phyloP scores from a whole-genome alignment of 2,888 invertebrate genomes.

The Leuctra nigra region DNA sequence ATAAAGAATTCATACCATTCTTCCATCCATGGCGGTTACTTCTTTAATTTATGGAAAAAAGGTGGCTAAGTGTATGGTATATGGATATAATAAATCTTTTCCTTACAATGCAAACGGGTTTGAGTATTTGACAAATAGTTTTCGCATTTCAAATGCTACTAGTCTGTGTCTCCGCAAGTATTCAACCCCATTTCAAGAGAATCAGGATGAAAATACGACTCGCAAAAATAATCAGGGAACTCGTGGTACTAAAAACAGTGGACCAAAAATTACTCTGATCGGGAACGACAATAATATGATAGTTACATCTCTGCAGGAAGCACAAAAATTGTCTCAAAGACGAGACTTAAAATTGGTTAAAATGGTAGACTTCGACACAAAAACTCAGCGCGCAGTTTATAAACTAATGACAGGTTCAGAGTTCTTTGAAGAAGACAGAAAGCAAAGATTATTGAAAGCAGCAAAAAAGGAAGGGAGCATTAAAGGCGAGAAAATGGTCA shows the following conservation, averaged over 20 bases:
- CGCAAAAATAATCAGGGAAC: not conserved
- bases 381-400: slow-evolving; percentile 61
- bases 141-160: no score
- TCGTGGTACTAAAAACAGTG: not conserved
- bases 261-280: slow-evolving; percentile 59
- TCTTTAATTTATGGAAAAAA: no score
- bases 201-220: not conserved
- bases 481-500: slow-evolving; percentile 58
- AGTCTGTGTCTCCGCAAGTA: no score
- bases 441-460: slow-evolving; percentile 45
- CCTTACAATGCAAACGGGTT: no score
- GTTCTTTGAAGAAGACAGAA: slow-evolving; percentile 54
- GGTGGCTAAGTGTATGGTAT: no score
- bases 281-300: slow-evolving; percentile 49
- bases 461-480: slow-evolving; percentile 35
- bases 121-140: no score
- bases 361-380: slow-evolving; percentile 57
- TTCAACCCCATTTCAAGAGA: not conserved
- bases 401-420: slow-evolving; percentile 60
- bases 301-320: slow-evolving; percentile 59
- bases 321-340: slow-evolving; percentile 59
- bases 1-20: no score
- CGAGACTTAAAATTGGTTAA: slow-evolving; percentile 63
- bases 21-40: no score
- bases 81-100: no score